These are phyloP conservation scores for Phenganax stokvisi DNA, from an alignment of 92 coral and sea anemone genomes.

Conservation along the genomic window DNA sequence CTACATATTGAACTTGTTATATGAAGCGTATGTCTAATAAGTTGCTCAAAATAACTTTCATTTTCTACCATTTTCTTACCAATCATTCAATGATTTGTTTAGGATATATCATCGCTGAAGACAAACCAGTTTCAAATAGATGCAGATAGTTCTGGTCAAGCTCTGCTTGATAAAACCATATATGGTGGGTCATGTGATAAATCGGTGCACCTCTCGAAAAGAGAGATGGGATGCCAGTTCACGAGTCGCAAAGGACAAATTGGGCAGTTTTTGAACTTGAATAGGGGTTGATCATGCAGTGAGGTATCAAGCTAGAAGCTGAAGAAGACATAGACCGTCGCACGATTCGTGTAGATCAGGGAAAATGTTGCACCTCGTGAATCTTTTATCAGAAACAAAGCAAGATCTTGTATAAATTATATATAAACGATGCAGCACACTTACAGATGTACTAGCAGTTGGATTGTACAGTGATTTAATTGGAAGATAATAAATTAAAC, in stretches of 20 bases:
- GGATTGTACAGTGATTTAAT: neutral
- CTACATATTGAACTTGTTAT: too few relatives aligned
- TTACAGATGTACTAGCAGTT: neutral
- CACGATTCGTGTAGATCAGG: neutral
- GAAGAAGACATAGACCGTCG: neutral
- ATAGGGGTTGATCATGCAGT: constrained; percentile 12
- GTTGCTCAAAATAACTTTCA: neutral
- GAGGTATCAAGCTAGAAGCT: neutral
- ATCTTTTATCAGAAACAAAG: neutral
- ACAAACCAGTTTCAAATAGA: constrained; percentile 20
- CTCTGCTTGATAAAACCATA: constrained; percentile 39
- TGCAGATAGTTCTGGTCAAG: constrained; percentile 23
- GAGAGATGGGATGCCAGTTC: constrained; percentile 48
- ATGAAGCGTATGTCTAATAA: neutral
- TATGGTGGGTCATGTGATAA: constrained; percentile 50
- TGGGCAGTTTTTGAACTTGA: neutral
- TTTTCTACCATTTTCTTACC: neutral
- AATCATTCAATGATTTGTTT: neutral
- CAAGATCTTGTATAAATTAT: neutral
- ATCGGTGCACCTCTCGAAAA: constrained; percentile 35
- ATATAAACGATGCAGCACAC: neutral
- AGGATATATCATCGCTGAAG: constrained; percentile 26
- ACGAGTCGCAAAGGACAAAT: constrained; percentile 5
- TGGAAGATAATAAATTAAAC: neutral
- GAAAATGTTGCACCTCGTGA: neutral